Base-by-base conservation (phyloP, 2,113 vertebrate genomes). In the Cavia porcellus region DNA sequence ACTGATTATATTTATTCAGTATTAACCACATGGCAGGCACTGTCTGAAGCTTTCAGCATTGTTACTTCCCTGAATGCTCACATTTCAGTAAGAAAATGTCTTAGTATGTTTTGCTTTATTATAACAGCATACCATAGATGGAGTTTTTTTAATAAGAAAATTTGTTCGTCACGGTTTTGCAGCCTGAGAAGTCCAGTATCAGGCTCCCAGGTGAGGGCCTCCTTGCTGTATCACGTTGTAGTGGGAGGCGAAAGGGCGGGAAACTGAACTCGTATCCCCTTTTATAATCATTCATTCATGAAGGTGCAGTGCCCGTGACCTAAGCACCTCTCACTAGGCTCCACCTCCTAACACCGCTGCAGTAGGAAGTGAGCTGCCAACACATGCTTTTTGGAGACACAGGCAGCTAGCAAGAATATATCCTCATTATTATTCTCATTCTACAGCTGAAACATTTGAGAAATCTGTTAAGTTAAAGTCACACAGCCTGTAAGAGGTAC, bases 391-490 rank as follows among this genome's bases (percentile, higher is more conserved):
- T 42, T 25, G 20, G n/a, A 62, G 35, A 64, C 14, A 64, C 3
- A 32, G 28, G 38, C 61, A 74, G 38, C 24, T 15, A 59, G 52
- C 1, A 82, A 22, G 8, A 70, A 52, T 68, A 24, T 50, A 30
- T 12, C 89, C 28, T 64, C 72, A 52, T 52, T 64, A 47, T 38
- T 91, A 79, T 47, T 15, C 30, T 57, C 32, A 62, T 42, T 87
- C 61, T 80, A 86, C n/a, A 86, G 13, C 20, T 85, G 70, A 95
- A 11, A 24, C 59, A 75, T n/a, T 47, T 59, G 90, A 92, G 12
- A 50, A 55, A 57, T 59, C 17, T 72, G 85, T 64, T 72, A 75
- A 85, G 10, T 61, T 93, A 45, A 81, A 81, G 61, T 55, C 38
- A 52, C 2, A 38, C 19, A 47, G 62, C 57, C 88, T 45, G 25